Evolutionary conservation across 2,113 vertebrate genomes (phyloP).

Genomic region (human (Homo sapiens)): GRCh38 chr13:96782001-96782500

Average conservation of each 20-base stretch:
- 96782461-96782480: neutral
- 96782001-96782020: slow-evolving; percentile 78
- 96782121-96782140: neutral
- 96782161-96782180: slow-evolving; percentile 64
- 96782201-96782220: slow-evolving; percentile 28
- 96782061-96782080: slow-evolving; percentile 66
- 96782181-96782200: slow-evolving; percentile 45
- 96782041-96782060: slow-evolving; percentile 74
- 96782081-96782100: slow-evolving; percentile 75
- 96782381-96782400: neutral
- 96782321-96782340: neutral
- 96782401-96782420: neutral
- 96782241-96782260: slow-evolving; percentile 78
- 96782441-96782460: neutral
- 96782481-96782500: neutral
- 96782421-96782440: neutral
- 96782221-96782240: slow-evolving; percentile 67
- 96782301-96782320: slow-evolving; percentile 56
- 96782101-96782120: slow-evolving; percentile 46
- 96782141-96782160: slow-evolving; percentile 63
- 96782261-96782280: slow-evolving; percentile 69
- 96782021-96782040: slow-evolving; percentile 80
- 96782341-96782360: neutral
- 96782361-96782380: neutral
- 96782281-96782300: slow-evolving; percentile 47